Conservation (phyloP, 1,140 invertebrate genomes). For the Aphis gossypii region DNA sequence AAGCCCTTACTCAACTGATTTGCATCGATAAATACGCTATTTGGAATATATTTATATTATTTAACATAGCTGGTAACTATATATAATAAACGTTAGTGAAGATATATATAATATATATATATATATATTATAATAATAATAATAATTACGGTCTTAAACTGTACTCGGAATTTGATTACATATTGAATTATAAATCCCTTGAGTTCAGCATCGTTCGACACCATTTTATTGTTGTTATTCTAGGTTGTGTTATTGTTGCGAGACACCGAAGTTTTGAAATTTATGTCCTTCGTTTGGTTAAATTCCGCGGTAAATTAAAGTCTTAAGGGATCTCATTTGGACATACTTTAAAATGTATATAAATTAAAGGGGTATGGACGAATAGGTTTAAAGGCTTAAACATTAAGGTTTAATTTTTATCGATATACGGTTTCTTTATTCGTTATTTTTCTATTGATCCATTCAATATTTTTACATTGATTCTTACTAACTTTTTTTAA, state of each 20-base stretch:
- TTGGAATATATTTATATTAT: neutral
- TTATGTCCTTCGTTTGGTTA: neutral
- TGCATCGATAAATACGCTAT: neutral
- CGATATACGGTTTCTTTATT: neutral
- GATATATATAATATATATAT: too few species aligned
- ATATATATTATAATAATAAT: neutral
- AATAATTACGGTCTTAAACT: slow-evolving; percentile 9
- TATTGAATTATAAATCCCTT: neutral
- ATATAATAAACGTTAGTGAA: neutral
- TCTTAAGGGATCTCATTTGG: neutral
- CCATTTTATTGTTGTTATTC: slow-evolving; percentile 32
- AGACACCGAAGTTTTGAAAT: neutral
- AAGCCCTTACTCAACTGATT: slow-evolving; percentile 52
- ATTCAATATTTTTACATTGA: neutral
- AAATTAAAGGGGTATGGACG: neutral
- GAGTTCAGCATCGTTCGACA: neutral
- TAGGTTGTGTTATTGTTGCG: neutral
- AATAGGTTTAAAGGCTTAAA: neutral
- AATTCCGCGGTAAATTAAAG: neutral
- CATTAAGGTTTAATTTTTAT: neutral
- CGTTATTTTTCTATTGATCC: neutral
- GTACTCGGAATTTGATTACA: neutral
- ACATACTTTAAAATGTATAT: neutral
- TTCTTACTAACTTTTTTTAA: neutral
- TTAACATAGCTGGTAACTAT: neutral